Conservation (phyloP, 1,140 invertebrate species). For the Euschistus heros region DNA sequence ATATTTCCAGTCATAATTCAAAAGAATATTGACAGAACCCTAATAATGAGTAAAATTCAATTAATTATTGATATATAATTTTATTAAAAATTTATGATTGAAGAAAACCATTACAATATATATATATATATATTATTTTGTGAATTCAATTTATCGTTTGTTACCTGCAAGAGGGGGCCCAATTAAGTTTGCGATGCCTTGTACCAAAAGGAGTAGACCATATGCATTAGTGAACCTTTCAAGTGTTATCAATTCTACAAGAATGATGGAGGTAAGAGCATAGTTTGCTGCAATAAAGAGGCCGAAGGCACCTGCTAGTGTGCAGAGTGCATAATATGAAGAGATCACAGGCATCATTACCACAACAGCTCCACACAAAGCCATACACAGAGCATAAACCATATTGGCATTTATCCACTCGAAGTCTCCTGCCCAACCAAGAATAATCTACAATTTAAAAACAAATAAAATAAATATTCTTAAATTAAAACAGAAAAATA, state of each 20-base stretch:
- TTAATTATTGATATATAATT: too few relatives aligned
- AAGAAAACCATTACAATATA: too few relatives aligned
- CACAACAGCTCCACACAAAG: slow-evolving; percentile 58
- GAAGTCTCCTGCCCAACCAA: slow-evolving; percentile 78
- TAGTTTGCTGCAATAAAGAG: slow-evolving; percentile 80
- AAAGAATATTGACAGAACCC: too few relatives aligned
- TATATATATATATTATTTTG: too few relatives aligned
- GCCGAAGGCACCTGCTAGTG: slow-evolving; percentile 61
- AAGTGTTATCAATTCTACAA: slow-evolving; percentile 72
- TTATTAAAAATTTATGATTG: too few relatives aligned
- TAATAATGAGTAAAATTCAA: too few relatives aligned
- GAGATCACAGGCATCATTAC: slow-evolving; percentile 53
- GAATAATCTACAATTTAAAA: slow-evolving; percentile 53
- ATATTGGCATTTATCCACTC: slow-evolving; percentile 58
- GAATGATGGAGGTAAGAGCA: slow-evolving; percentile 71
- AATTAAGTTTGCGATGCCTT: slow-evolving; percentile 76
- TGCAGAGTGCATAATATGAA: slow-evolving; percentile 49
- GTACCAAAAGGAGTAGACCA: slow-evolving; percentile 72
- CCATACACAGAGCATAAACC: slow-evolving; percentile 69
- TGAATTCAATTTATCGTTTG: too few relatives aligned
- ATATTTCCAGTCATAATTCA: too few relatives aligned
- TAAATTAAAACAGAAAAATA: neutral
- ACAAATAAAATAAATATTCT: neutral
- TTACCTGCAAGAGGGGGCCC: slow-evolving; percentile 76
- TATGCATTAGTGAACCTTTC: slow-evolving; percentile 85